Percentiles rank a stretch among this genome's conserved stretches.
Conservation (phyloP, 2,113 vertebrate species). For the Lophotis ruficrista region DNA sequence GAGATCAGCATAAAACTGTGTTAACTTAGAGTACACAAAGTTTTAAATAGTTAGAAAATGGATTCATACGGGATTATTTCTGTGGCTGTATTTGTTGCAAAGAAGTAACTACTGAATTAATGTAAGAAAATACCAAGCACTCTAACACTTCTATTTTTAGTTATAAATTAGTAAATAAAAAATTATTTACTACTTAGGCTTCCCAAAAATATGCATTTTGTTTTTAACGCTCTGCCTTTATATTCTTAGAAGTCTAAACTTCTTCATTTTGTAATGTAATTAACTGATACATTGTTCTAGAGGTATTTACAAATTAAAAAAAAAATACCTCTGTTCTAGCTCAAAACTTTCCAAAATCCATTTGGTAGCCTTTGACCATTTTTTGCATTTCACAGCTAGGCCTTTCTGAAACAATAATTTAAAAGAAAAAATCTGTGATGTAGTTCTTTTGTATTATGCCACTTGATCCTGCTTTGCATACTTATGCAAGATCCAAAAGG, state of each 20-base stretch:
- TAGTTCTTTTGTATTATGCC: neutral
- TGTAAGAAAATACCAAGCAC: neutral
- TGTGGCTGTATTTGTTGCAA: neutral
- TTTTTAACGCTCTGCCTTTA: neutral
- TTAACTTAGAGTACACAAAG: constrained; percentile 31
- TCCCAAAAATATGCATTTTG: neutral
- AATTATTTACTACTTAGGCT: neutral
- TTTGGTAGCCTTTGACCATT: neutral
- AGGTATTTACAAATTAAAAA: neutral
- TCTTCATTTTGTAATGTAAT: neutral
- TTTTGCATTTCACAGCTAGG: neutral
- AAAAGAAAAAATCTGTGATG: neutral
- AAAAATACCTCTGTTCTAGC: neutral
- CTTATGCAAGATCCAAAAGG: neutral
- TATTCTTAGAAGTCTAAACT: neutral
- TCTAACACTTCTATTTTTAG: neutral
- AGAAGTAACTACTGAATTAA: neutral
- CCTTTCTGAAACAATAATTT: neutral
- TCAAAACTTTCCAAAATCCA: neutral
- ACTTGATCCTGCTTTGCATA: neutral
- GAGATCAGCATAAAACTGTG: constrained; percentile 20
- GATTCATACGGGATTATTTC: neutral
- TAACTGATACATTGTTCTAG: neutral
- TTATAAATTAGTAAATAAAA: neutral
- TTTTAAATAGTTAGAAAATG: constrained; percentile 35